Evolutionary conservation across 2,888 invertebrate species (phyloP).

Genomic region (Tolmerus cingulatus): DNA sequence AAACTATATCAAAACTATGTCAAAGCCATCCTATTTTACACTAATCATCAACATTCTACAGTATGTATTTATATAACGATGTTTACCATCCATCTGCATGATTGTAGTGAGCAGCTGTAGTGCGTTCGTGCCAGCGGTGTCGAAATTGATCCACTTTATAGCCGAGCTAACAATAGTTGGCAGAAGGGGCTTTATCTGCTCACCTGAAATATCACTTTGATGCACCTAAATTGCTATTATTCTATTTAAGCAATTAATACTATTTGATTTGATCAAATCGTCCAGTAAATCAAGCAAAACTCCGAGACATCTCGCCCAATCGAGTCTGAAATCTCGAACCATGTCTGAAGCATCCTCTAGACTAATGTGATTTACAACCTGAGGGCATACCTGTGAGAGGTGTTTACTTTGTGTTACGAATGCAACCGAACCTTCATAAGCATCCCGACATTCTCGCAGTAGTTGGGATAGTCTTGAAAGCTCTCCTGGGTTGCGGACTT

Average conservation of each 20-base stretch:
- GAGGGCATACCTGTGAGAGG: not conserved
- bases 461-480: conserved; percentile 42
- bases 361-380: not conserved
- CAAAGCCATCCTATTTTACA: not conserved
- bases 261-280: conserved; percentile 2
- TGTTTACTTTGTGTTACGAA: not conserved
- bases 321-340: not conserved
- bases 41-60: too few species aligned
- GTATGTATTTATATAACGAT: not conserved
- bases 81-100: conserved; percentile 10
- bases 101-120: conserved; percentile 11
- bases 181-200: not conserved
- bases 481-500: conserved; percentile 26
- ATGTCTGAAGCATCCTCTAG: not conserved
- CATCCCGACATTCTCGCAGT: not conserved
- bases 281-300: conserved; percentile 27
- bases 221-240: not conserved
- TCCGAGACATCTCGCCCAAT: conserved; percentile 1
- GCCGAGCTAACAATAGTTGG: conserved; percentile 18
- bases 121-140: conserved; percentile 21
- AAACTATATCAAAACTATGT: not conserved
- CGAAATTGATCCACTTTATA: conserved; percentile 28
- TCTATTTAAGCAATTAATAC: not conserved
- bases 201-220: not conserved
- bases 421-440: conserved; percentile 3